phyloP scores from a whole-genome alignment of 2,888 invertebrate genomes.

The Mythimna vitellina region DNA sequence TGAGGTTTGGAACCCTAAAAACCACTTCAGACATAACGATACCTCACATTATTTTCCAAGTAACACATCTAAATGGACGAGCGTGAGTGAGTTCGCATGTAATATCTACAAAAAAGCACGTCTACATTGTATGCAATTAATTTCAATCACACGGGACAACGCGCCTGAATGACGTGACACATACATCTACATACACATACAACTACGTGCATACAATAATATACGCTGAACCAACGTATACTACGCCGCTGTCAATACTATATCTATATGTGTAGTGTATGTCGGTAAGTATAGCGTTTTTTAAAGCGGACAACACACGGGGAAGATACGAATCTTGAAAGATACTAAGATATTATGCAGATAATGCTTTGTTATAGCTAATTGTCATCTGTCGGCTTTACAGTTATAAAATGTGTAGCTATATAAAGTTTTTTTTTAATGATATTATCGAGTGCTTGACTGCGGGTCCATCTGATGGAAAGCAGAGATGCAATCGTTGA shows the following conservation, averaged over 20 bases:
- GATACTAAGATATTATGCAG: not conserved
- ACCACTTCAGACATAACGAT: not conserved
- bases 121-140: conserved; percentile 63
- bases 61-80: conserved; percentile 1
- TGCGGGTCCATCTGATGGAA: no score
- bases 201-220: not conserved
- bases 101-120: conserved; percentile 31
- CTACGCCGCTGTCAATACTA: not conserved
- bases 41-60: conserved; percentile 2
- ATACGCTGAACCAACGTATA: not conserved
- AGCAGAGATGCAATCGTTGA: no score
- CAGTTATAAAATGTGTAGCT: not conserved
- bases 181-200: conserved; percentile 1
- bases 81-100: conserved; percentile 28
- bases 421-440: not conserved
- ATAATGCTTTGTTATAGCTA: conserved; percentile 3
- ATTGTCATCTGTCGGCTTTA: not conserved
- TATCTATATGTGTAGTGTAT: conserved; percentile 7
- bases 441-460: no score
- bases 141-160: conserved; percentile 65
- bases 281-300: conserved; percentile 7
- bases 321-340: not conserved
- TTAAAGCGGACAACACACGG: conserved; percentile 13
- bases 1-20: no score
- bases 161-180: conserved; percentile 46